Evolutionary conservation across 1,140 invertebrate genomes (phyloP).

Genomic region (Acromyrmex echinatior): DNA sequence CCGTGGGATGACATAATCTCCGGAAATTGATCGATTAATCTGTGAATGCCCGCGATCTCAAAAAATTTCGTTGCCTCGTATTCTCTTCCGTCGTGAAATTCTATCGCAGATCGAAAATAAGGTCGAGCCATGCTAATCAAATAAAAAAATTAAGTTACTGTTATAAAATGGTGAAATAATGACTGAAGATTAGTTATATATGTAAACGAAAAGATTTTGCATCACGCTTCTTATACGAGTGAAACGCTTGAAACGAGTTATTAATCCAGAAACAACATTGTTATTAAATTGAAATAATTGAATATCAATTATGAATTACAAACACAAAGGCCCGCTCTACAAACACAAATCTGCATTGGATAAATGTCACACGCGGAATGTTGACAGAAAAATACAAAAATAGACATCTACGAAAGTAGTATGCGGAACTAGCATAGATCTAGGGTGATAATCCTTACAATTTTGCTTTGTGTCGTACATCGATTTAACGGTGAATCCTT

Average conservation of each 20-base stretch:
- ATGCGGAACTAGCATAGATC: neutral
- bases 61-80: neutral
- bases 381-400: neutral
- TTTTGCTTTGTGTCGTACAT: conserved; percentile 63
- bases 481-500: conserved; percentile 72
- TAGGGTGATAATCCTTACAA: conserved; percentile 5
- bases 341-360: neutral
- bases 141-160: neutral
- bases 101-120: neutral
- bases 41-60: too few relatives aligned
- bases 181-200: neutral
- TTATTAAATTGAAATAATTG: neutral
- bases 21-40: neutral
- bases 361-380: neutral
- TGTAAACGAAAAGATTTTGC: neutral
- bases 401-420: neutral
- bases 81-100: neutral
- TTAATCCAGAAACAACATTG: neutral
- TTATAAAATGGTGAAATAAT: neutral
- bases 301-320: neutral
- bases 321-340: too few relatives aligned
- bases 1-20: conserved; percentile 1
- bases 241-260: neutral
- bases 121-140: neutral
- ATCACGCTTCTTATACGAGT: neutral